Conservation (phyloP, 2,113 vertebrate genomes). For the Gobiocypris rarus region DNA sequence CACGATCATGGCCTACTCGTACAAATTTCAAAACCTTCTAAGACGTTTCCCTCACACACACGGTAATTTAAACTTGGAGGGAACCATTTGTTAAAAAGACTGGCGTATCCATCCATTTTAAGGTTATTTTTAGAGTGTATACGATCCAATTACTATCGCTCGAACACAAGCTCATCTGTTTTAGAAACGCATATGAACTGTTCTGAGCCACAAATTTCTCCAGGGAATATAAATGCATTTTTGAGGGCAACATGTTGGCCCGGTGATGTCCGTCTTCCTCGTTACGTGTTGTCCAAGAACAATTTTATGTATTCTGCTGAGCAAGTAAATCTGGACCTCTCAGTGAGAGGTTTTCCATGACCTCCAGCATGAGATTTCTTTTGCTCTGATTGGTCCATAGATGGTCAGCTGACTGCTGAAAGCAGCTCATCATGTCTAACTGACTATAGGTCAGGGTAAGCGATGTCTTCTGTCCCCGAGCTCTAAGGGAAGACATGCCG, state of each 20-base stretch:
- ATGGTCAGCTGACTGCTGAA: background rate
- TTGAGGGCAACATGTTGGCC: background rate
- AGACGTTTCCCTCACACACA: constrained; percentile 18
- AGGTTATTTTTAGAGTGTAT: constrained; percentile 33
- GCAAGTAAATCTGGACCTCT: constrained; percentile 19
- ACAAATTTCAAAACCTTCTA: constrained; percentile 31
- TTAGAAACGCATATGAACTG: constrained; percentile 7
- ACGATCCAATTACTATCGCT: constrained; percentile 11
- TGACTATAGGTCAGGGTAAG: background rate
- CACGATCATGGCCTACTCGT: constrained; percentile 31
- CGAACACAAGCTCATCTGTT: constrained; percentile 4
- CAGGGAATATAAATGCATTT: constrained; percentile 9
- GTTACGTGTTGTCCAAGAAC: background rate
- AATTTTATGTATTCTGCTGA: constrained; percentile 10
- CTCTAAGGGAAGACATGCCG: constrained; percentile 29
- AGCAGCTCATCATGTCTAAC: background rate
- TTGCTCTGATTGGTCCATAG: background rate
- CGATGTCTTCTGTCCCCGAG: background rate
- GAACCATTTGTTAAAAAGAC: constrained; percentile 37
- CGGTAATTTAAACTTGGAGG: constrained; percentile 43
- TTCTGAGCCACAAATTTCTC: constrained; percentile 6
- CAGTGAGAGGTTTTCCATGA: constrained; percentile 17
- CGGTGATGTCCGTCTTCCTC: background rate
- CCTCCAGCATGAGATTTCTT: constrained; percentile 2
- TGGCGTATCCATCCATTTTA: constrained; percentile 35